These are phyloP conservation scores for Drosophila teissieri DNA, from an alignment of 1,140 invertebrate genomes.

Conservation along the genomic window DNA sequence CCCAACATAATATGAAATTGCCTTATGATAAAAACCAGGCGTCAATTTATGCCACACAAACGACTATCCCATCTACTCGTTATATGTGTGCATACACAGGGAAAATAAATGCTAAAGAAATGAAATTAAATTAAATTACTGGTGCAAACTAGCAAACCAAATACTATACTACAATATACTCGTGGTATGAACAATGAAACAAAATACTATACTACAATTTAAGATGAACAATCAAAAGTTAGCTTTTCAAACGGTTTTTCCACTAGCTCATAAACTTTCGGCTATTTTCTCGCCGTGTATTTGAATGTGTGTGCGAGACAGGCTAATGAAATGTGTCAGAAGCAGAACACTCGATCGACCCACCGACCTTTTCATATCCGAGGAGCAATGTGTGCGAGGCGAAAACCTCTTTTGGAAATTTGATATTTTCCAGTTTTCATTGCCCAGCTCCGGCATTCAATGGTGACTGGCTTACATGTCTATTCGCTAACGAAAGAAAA, in stretches of 20 bases:
- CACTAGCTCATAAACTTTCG: too few species aligned
- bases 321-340: conserved; percentile 80
- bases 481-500: conserved; percentile 20
- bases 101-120: too few species aligned
- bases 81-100: not conserved
- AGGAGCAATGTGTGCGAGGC: not conserved
- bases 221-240: too few species aligned
- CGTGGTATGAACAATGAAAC: too few species aligned
- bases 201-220: too few species aligned
- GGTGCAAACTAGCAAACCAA: too few species aligned
- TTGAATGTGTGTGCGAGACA: conserved; percentile 32
- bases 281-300: not conserved
- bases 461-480: conserved; percentile 62
- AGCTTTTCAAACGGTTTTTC: not conserved
- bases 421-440: conserved; percentile 82
- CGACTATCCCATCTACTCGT: conserved; percentile 12
- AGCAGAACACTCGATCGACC: conserved; percentile 70
- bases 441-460: conserved; percentile 61
- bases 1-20: conserved; percentile 74
- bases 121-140: too few species aligned
- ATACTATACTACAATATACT: too few species aligned
- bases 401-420: conserved; percentile 62
- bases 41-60: conserved; percentile 69
- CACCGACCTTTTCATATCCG: conserved; percentile 49
- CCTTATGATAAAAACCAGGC: conserved; percentile 76